Conservation (phyloP, 2,113 vertebrate species). For the Budorcas taxicolor region DNA sequence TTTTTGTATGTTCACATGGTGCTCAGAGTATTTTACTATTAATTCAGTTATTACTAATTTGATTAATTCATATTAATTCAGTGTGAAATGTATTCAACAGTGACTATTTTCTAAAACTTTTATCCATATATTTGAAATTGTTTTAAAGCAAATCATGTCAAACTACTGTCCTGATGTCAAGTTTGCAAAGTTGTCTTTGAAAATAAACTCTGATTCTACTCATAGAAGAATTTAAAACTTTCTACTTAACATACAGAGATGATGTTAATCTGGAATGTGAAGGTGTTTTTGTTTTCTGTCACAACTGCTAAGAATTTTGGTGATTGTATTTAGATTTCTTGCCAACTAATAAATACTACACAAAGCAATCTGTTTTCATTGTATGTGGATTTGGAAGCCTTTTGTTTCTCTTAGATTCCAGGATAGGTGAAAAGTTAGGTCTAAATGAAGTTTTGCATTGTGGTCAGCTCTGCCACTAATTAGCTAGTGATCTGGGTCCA, state of each 20-base stretch:
- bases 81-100: conserved; percentile 8
- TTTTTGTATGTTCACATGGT: not conserved
- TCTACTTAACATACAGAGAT: not conserved
- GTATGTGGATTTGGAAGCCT: not conserved
- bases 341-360: conserved; percentile 48
- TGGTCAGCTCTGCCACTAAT: not conserved
- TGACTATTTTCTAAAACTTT: not conserved
- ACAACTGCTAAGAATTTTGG: not conserved
- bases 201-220: not conserved
- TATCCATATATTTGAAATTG: not conserved
- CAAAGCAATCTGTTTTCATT: not conserved
- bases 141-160: not conserved
- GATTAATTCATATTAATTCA: not conserved
- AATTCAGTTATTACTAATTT: not conserved
- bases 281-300: not conserved
- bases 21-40: not conserved
- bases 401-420: not conserved
- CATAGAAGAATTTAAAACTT: not conserved
- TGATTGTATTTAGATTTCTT: conserved; percentile 19
- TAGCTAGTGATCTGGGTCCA: not conserved
- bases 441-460: not conserved
- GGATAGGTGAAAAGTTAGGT: not conserved
- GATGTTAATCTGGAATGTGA: not conserved
- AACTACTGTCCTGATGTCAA: not conserved
- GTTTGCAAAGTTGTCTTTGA: not conserved